These are phyloP conservation scores for Phalanger gymnotis DNA, from an alignment of 2,797 vertebrate genomes.

Conservation along the genomic window DNA sequence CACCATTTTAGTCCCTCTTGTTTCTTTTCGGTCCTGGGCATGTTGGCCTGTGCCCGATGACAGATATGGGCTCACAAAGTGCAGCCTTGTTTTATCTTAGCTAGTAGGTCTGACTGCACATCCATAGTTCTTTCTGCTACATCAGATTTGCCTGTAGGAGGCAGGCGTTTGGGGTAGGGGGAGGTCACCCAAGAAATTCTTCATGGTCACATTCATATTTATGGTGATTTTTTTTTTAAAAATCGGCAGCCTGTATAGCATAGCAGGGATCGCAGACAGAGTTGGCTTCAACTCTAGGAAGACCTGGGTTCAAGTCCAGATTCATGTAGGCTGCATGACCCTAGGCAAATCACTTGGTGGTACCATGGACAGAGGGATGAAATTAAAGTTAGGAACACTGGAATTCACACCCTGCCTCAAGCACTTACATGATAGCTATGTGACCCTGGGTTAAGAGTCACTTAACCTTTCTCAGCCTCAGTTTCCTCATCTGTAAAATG, in stretches of 20 bases:
- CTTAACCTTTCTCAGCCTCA: not conserved
- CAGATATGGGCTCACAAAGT: not conserved
- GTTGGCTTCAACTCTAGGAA: not conserved
- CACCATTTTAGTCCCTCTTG: not conserved
- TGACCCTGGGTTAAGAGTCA: not conserved
- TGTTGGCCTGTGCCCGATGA: not conserved
- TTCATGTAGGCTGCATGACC: no score
- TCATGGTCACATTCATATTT: not conserved
- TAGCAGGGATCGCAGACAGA: not conserved
- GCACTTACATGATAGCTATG: not conserved
- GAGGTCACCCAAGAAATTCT: not conserved
- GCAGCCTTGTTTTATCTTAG: not conserved
- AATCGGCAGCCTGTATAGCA: not conserved
- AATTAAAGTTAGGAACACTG: not conserved
- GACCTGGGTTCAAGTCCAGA: not conserved
- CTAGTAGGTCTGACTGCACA: not conserved
- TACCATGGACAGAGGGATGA: not conserved
- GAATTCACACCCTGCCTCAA: not conserved
- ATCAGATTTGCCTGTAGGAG: not conserved
- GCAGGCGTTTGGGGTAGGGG: not conserved
- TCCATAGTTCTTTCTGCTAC: not conserved
- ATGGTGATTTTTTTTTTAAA: not conserved
- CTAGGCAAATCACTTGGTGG: not conserved
- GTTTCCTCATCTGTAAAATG: not conserved
- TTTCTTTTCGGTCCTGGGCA: not conserved